Base-by-base conservation (phyloP, 1,140 invertebrate species). In the Drosophila trapezifrons region DNA sequence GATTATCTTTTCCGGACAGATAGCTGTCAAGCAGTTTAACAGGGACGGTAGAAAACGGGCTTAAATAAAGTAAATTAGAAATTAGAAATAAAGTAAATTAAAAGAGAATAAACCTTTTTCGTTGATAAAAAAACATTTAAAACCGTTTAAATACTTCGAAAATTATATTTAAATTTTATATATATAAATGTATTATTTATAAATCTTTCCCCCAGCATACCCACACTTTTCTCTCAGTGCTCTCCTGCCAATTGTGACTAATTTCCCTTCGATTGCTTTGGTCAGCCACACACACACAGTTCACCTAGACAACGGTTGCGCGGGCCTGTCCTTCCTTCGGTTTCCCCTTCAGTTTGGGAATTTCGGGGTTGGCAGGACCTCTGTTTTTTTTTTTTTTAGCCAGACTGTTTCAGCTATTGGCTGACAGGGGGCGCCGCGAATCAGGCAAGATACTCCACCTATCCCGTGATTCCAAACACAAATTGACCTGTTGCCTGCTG, bases 291-390 rank as follows among this genome's bases (percentile, higher is more conserved):
- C 17, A 43, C 35, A 62, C 54, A 42, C 2, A 20, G 0, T 62
- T 62, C 63, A 65, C 63, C 63, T n/a, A 37, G 63, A 42, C 42
- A 65, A 65, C 63, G 56, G 56, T 62, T 65, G 56, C 29, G 17
- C 15, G 29, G 42, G 13, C 17, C 17, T 37, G 29, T 54, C 37
- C 37, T n/a, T 54, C 32, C 51, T 9, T 18, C 18, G 32, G 27
- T 27, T 42, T n/a, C n/a, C n/a, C 15, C 13, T 32, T 27, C 13
- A n/a, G 10, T 15, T 38, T 12, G 9, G 7, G 5, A 22, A 42
- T 29, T 13, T 32, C 25, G 3, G 25, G 25, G 12, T 10, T 32
- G 37, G 15, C 13, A 17, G 8, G 18, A 22, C 12, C 6, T 12
- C 10, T 42, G 12, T 27, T 3, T 22, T 17, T 35, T 47, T 25